Evolutionary conservation across 2,888 invertebrate species (phyloP).

Genomic region (Patella depressa): DNA sequence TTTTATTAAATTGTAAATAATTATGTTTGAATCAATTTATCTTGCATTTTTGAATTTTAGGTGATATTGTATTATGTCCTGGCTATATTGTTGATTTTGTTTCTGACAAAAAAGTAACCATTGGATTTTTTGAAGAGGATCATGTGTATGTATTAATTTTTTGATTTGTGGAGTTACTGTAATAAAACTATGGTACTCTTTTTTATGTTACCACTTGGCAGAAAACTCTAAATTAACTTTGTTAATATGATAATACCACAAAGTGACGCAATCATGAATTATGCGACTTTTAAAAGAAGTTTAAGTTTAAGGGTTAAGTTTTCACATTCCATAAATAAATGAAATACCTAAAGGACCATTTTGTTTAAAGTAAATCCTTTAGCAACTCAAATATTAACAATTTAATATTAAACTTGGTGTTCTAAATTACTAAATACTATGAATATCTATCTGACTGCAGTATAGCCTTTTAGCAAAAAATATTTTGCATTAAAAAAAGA

Average conservation of each 20-base stretch:
- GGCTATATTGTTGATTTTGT: constrained; percentile 1
- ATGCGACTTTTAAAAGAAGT: neutral
- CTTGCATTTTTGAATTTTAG: neutral
- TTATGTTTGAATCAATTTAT: no score
- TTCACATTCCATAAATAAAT: neutral
- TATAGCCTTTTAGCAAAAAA: neutral
- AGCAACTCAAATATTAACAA: neutral
- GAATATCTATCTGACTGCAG: neutral
- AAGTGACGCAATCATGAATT: neutral
- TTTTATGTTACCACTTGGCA: neutral
- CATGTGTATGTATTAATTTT: neutral
- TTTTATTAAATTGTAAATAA: no score
- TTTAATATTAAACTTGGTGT: neutral
- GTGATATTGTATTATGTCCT: neutral
- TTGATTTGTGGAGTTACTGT: neutral
- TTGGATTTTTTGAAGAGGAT: constrained; percentile 1
- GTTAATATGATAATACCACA: neutral
- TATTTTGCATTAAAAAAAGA: neutral
- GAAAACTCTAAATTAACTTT: neutral
- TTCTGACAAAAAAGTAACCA: neutral
- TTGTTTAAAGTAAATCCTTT: neutral
- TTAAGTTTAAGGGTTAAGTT: neutral
- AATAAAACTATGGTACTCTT: neutral
- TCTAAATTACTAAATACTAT: neutral
- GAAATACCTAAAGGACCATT: neutral